Conservation (phyloP, 2,113 vertebrate genomes). For the Daboia siamensis region DNA sequence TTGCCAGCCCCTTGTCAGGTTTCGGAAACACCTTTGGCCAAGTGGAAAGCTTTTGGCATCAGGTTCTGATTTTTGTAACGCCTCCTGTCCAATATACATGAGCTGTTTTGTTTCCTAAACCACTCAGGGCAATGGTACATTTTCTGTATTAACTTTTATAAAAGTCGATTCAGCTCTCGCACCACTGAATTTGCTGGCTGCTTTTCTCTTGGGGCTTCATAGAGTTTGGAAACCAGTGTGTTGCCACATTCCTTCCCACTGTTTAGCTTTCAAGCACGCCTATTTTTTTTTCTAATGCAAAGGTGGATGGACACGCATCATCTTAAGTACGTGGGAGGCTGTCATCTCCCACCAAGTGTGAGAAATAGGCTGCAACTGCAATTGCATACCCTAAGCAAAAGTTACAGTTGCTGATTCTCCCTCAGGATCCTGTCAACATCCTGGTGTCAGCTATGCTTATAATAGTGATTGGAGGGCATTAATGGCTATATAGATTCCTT, state of each 20-base stretch:
- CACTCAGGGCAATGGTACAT: conserved; percentile 41
- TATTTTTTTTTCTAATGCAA: not conserved
- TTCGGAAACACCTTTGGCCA: conserved; percentile 24
- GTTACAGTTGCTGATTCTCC: not conserved
- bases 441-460: not conserved
- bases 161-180: conserved; percentile 49
- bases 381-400: not conserved
- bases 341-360: not conserved
- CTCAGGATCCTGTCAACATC: conserved; percentile 19
- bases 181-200: conserved; percentile 43
- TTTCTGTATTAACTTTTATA: conserved; percentile 51
- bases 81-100: conserved; percentile 56
- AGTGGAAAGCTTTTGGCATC: conserved; percentile 39
- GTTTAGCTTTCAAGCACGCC: not conserved
- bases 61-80: conserved; percentile 52
- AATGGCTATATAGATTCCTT: conserved; percentile 45
- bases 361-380: not conserved
- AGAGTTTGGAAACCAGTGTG: conserved; percentile 8
- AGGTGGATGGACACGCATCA: not conserved
- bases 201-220: conserved; percentile 4
- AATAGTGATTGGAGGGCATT: conserved; percentile 44
- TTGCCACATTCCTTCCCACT: not conserved
- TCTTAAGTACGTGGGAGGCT: not conserved
- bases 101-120: conserved; percentile 46
- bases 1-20: conserved; percentile 32